Evolutionary conservation across 2,797 vertebrate species (phyloP).

Genomic region (Mormyrops attenuatus): DNA sequence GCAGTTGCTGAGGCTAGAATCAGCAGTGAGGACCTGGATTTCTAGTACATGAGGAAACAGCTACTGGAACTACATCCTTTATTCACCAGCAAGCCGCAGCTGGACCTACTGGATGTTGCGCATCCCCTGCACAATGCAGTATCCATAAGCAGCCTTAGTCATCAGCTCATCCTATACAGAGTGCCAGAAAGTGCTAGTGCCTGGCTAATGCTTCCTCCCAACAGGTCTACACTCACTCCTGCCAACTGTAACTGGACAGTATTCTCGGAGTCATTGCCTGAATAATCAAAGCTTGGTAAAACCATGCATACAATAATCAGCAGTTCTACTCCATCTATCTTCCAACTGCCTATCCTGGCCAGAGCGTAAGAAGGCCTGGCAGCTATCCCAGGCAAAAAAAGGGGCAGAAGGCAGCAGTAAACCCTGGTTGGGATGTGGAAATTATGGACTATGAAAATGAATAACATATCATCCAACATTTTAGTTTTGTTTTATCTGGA

Average conservation of each 20-base stretch:
- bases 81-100: neutral
- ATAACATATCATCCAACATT: neutral
- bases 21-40: neutral
- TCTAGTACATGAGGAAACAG: neutral
- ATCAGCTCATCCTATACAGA: neutral
- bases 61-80: neutral
- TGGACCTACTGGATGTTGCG: neutral
- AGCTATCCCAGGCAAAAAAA: neutral
- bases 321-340: neutral
- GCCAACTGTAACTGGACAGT: neutral
- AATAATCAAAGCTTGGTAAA: neutral
- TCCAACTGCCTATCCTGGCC: neutral
- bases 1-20: neutral
- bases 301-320: conserved; percentile 5
- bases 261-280: neutral
- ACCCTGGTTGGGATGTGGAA: neutral
- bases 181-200: neutral
- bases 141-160: neutral
- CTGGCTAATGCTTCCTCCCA: neutral
- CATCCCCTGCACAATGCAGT: neutral
- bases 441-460: neutral
- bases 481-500: neutral
- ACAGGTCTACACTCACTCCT: neutral
- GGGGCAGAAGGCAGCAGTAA: neutral
- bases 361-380: neutral